Conservation (phyloP, 2,888 invertebrate genomes). For the Mesoligia furuncula region DNA sequence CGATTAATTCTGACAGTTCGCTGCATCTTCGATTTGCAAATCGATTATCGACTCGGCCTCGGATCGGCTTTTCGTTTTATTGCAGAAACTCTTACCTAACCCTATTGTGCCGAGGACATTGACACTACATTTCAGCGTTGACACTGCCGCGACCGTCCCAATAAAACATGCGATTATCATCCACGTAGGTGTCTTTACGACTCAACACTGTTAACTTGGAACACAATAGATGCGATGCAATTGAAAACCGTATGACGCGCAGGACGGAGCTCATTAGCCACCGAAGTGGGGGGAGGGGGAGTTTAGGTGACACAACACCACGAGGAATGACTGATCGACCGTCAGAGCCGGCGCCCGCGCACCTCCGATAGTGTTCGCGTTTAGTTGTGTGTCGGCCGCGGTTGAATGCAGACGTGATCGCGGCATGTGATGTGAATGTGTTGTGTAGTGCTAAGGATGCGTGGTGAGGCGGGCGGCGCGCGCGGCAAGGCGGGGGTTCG, state of each 20-base stretch:
- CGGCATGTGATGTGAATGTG: constrained; percentile 81
- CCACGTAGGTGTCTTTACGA: constrained; percentile 53
- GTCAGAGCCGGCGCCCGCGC: constrained; percentile 87
- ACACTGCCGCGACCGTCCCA: constrained; percentile 20
- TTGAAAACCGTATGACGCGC: constrained; percentile 68
- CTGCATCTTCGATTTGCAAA: constrained; percentile 7
- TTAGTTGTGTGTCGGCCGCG: constrained; percentile 86
- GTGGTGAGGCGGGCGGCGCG: constrained; percentile 87
- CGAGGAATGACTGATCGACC: constrained; percentile 87
- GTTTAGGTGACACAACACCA: constrained; percentile 80
- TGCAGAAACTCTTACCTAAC: constrained; percentile 6
- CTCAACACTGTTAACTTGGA: constrained; percentile 54
- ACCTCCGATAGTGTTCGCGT: constrained; percentile 77
- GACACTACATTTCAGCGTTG: constrained; percentile 44
- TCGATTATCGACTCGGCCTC: constrained; percentile 18
- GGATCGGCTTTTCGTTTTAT: constrained; percentile 8
- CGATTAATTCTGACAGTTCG: constrained; percentile 12
- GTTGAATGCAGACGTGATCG: constrained; percentile 85
- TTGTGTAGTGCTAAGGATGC: constrained; percentile 87
- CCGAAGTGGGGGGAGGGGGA: constrained; percentile 69
- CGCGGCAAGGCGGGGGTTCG: constrained; percentile 86
- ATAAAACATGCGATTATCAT: constrained; percentile 54
- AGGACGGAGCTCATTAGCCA: constrained; percentile 87
- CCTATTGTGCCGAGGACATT: constrained; percentile 41
- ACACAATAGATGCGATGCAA: constrained; percentile 65